phyloP scores from a whole-genome alignment of 2,113 vertebrate species.

The Centropristis striata region DNA sequence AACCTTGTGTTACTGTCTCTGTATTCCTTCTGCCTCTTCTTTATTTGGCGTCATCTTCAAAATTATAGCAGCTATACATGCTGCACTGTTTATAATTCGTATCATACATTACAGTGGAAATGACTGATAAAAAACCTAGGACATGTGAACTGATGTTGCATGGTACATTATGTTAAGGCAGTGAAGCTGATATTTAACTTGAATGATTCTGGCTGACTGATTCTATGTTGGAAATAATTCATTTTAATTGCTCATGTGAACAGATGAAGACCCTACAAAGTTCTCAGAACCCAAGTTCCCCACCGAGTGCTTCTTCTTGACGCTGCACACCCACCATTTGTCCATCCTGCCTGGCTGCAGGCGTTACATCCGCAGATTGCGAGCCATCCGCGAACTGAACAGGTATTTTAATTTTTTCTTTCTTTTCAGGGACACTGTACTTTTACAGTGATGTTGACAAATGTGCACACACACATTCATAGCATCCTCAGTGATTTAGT shows the following conservation, averaged over 20 bases:
- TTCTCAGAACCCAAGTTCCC: conserved; percentile 98
- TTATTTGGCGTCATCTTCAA: not conserved
- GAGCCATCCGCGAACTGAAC: conserved; percentile 97
- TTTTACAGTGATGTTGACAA: not conserved
- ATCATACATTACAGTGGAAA: not conserved
- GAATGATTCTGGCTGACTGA: not conserved
- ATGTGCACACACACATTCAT: not conserved
- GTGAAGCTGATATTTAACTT: not conserved
- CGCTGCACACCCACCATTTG: conserved; percentile 96
- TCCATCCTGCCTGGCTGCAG: conserved; percentile 96
- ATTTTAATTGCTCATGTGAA: conserved; percentile 16
- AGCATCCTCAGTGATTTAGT: not conserved
- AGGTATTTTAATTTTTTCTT: conserved; percentile 86
- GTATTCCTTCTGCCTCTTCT: not conserved
- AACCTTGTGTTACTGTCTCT: not conserved
- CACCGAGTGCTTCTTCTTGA: conserved; percentile 98
- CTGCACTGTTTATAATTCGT: not conserved
- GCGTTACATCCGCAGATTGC: conserved; percentile 95
- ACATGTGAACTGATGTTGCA: not conserved
- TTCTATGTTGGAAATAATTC: not conserved
- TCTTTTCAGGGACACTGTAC: not conserved
- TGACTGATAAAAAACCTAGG: too few species aligned
- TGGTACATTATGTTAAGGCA: not conserved
- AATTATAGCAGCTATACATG: not conserved
- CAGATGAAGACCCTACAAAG: conserved; percentile 89